Conservation (phyloP, 2,888 invertebrate genomes). For the Apamea monoglypha region DNA sequence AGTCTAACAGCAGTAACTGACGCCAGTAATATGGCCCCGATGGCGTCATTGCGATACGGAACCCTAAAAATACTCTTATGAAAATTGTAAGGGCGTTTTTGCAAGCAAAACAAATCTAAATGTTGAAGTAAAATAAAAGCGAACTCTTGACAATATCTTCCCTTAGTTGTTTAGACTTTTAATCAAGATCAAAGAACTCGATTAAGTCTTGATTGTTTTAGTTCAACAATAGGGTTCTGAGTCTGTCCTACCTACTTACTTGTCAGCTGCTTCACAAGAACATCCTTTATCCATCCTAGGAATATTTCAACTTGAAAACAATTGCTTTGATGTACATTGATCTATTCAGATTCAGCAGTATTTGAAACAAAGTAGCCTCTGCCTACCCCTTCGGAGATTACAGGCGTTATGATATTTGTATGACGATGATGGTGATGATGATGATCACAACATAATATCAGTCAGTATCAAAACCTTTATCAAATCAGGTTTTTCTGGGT, state of each 20-base stretch:
- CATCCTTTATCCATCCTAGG: background rate
- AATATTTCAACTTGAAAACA: background rate
- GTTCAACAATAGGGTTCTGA: constrained; percentile 6
- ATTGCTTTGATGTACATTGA: background rate
- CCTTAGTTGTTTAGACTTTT: constrained; percentile 2
- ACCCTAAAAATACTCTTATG: background rate
- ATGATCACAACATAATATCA: background rate
- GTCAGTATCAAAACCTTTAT: background rate
- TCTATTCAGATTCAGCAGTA: background rate
- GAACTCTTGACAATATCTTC: background rate
- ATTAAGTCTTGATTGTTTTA: constrained; percentile 29
- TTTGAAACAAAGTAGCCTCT: background rate
- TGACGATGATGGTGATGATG: too few species aligned
- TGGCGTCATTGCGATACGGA: background rate
- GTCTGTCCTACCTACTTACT: background rate
- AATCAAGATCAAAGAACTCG: constrained; percentile 14
- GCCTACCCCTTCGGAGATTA: too few species aligned
- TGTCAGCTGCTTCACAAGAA: background rate
- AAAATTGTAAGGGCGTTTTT: background rate
- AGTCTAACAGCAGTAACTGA: too few species aligned
- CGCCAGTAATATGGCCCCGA: background rate
- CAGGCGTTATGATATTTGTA: too few species aligned
- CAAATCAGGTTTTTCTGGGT: background rate
- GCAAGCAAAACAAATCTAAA: constrained; percentile 20
- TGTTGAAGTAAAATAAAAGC: background rate